These are phyloP conservation scores for Myotis daubentonii DNA, from an alignment of 2,797 vertebrate genomes.

Conservation along the genomic window DNA sequence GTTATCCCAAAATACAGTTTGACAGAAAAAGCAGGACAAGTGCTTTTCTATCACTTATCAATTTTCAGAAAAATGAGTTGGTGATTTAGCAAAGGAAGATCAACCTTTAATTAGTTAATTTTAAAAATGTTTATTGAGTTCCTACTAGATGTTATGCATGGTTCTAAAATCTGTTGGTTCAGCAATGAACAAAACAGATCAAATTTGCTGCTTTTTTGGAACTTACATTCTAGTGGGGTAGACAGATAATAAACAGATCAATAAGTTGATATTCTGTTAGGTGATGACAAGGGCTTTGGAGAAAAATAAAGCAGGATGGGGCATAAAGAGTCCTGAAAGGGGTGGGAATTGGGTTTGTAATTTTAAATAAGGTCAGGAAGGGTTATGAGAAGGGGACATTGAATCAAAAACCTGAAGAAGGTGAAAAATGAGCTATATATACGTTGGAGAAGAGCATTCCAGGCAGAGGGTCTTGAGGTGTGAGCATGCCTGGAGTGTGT, in stretches of 20 bases:
- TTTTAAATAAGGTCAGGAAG: not conserved
- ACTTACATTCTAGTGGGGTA: not conserved
- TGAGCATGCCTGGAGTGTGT: not conserved
- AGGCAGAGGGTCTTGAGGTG: not conserved
- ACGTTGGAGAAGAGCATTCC: not conserved
- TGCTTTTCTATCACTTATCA: slow-evolving; percentile 2
- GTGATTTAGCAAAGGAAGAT: not conserved
- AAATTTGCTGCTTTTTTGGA: not conserved
- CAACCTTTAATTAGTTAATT: not conserved
- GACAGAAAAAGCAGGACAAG: not conserved
- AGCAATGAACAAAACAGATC: not conserved
- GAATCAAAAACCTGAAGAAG: not conserved
- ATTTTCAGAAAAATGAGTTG: slow-evolving; percentile 5
- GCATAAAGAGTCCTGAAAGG: not conserved
- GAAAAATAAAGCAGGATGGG: not conserved
- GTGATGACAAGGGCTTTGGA: not conserved
- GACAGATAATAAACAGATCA: not conserved
- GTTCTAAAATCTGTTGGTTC: not conserved
- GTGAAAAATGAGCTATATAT: not conserved
- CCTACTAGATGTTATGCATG: not conserved
- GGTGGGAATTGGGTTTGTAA: not conserved
- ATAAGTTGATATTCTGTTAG: not conserved
- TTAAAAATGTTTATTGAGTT: slow-evolving; percentile 34
- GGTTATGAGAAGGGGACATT: not conserved
- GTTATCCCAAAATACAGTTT: slow-evolving; percentile 14